Percentiles rank a stretch among this genome's conserved stretches.
Conservation (phyloP, 2,888 invertebrate genomes). For the Nemapogon koenigi region DNA sequence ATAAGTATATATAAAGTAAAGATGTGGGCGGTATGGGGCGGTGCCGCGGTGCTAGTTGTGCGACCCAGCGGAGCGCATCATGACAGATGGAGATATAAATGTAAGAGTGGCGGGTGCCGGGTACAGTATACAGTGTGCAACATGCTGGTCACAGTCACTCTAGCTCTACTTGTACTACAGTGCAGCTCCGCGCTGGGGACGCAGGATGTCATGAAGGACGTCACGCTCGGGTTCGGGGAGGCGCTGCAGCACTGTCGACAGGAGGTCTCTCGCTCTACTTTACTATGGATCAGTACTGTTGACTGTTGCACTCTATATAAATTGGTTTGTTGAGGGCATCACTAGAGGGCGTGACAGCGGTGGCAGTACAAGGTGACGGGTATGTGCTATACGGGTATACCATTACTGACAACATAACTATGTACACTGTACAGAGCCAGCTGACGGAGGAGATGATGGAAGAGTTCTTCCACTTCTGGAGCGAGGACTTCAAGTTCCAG, state of each 20-base stretch:
- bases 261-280: constrained; percentile 24
- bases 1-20: too few relatives aligned
- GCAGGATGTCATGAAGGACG: constrained; percentile 44
- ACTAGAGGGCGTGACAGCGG: neutral
- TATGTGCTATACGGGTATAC: neutral
- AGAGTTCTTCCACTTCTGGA: constrained; percentile 57
- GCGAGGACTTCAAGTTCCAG: constrained; percentile 50
- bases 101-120: neutral
- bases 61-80: neutral
- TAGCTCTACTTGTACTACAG: neutral
- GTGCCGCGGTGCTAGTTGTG: neutral
- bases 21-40: neutral
- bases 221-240: constrained; percentile 52
- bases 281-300: neutral
- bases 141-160: constrained; percentile 13
- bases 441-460: constrained; percentile 50
- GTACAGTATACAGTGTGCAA: constrained; percentile 7
- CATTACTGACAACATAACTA: neutral
- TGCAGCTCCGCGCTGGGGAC: constrained; percentile 18
- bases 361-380: neutral
- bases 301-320: neutral
- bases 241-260: constrained; percentile 45
- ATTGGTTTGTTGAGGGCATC: neutral
- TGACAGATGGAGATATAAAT: too few relatives aligned
- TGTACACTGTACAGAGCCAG: constrained; percentile 27